These are phyloP conservation scores for Pipra filicauda DNA, from an alignment of 2,113 vertebrate genomes.

Conservation along the genomic window DNA sequence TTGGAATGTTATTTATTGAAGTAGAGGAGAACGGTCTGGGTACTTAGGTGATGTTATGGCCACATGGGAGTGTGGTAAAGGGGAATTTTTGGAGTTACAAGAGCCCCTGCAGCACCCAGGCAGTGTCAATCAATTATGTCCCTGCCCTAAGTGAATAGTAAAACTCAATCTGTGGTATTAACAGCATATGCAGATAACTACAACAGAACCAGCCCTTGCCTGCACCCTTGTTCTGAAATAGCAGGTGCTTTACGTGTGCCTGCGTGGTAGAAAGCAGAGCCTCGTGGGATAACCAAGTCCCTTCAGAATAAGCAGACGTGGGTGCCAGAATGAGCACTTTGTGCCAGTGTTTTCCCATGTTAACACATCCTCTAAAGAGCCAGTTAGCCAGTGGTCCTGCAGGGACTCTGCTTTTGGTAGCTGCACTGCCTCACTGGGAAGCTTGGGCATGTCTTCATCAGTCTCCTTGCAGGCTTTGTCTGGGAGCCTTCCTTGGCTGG, in stretches of 20 bases:
- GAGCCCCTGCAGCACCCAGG: background rate
- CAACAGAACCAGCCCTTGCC: background rate
- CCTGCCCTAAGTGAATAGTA: background rate
- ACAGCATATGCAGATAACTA: background rate
- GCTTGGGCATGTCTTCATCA: background rate
- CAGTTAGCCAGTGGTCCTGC: background rate
- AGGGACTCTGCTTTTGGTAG: background rate
- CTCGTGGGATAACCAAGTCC: background rate
- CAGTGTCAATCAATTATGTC: fast-evolving
- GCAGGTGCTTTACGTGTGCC: background rate
- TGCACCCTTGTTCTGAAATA: background rate
- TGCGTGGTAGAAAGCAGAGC: background rate
- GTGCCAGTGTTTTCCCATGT: background rate
- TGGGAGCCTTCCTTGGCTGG: background rate
- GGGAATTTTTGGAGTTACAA: background rate
- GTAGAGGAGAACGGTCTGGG: background rate
- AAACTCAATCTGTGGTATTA: background rate
- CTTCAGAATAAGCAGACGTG: background rate
- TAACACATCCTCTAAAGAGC: background rate
- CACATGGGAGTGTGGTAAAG: background rate
- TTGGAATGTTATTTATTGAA: background rate
- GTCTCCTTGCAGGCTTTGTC: background rate
- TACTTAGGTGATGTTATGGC: background rate
- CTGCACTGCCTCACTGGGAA: background rate
- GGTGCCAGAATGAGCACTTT: background rate